These are phyloP conservation scores for Lycaena phlaeas DNA, from an alignment of 2,888 invertebrate genomes.

Conservation along the genomic window DNA sequence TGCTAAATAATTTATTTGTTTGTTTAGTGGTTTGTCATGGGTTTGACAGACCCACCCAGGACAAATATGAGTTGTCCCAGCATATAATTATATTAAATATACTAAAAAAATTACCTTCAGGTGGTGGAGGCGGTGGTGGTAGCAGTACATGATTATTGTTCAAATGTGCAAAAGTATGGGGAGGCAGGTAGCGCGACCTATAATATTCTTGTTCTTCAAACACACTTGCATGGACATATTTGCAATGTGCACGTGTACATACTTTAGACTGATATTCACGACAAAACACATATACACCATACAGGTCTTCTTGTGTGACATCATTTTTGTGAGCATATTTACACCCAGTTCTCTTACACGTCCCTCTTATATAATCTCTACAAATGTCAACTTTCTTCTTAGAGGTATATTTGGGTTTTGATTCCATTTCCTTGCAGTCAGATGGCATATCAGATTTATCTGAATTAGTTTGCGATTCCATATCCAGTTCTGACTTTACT, in stretches of 20 bases:
- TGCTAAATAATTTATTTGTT: too few relatives aligned
- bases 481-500: too few relatives aligned
- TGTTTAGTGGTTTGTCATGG: too few relatives aligned
- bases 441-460: slow-evolving; percentile 19
- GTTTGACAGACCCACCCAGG: too few relatives aligned
- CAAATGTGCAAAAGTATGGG: slow-evolving; percentile 32
- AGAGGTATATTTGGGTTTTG: slow-evolving; percentile 7
- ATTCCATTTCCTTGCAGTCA: slow-evolving; percentile 14
- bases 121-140: slow-evolving; percentile 28
- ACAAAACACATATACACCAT: slow-evolving; percentile 49
- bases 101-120: too few relatives aligned
- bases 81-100: too few relatives aligned
- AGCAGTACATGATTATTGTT: slow-evolving; percentile 12
- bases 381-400: slow-evolving; percentile 35
- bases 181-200: slow-evolving; percentile 39
- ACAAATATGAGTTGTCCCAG: too few relatives aligned
- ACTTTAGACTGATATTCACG: slow-evolving; percentile 40
- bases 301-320: too few relatives aligned
- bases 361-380: slow-evolving; percentile 42
- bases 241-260: slow-evolving; percentile 38
- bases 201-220: slow-evolving; percentile 47
- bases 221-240: slow-evolving; percentile 46
- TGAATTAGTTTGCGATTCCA: too few relatives aligned
- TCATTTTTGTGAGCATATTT: slow-evolving; percentile 40
- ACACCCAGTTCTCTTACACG: slow-evolving; percentile 35